Conservation (phyloP, 2,113 vertebrate species). For the Sarotherodon lohbergeri region DNA sequence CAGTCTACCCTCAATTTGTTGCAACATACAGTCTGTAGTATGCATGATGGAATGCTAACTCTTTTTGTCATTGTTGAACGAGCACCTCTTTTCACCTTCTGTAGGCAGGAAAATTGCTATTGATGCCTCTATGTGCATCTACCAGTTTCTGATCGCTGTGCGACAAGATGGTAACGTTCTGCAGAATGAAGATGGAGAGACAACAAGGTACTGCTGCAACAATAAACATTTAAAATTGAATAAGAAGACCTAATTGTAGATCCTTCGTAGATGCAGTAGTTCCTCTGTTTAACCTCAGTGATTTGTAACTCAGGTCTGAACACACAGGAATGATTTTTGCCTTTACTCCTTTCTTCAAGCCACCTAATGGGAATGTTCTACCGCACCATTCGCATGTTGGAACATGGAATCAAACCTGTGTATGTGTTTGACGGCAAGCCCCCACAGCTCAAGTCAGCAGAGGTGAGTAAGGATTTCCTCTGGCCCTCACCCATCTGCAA, state of each 20-base stretch:
- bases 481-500: neutral
- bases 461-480: slow-evolving; percentile 66
- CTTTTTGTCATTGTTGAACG: neutral
- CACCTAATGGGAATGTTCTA: slow-evolving; percentile 99
- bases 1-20: neutral
- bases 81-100: neutral
- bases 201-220: slow-evolving; percentile 76
- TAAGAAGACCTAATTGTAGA: neutral
- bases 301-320: neutral
- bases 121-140: slow-evolving; percentile 98
- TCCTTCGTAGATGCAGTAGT: neutral
- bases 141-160: slow-evolving; percentile 96
- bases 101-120: slow-evolving; percentile 89
- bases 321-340: neutral
- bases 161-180: slow-evolving; percentile 90
- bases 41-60: neutral
- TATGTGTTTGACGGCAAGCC: slow-evolving; percentile 97
- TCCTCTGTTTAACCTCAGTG: neutral
- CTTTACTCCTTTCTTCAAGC: slow-evolving; percentile 44
- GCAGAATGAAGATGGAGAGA: slow-evolving; percentile 91
- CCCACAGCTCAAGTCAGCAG: slow-evolving; percentile 87
- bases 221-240: neutral
- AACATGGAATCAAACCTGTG: slow-evolving; percentile 91
- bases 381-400: slow-evolving; percentile 94
- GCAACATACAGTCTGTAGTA: neutral